Evolutionary conservation across 2,797 vertebrate genomes (phyloP).

Genomic region (Alcedo quadribrachys): DNA sequence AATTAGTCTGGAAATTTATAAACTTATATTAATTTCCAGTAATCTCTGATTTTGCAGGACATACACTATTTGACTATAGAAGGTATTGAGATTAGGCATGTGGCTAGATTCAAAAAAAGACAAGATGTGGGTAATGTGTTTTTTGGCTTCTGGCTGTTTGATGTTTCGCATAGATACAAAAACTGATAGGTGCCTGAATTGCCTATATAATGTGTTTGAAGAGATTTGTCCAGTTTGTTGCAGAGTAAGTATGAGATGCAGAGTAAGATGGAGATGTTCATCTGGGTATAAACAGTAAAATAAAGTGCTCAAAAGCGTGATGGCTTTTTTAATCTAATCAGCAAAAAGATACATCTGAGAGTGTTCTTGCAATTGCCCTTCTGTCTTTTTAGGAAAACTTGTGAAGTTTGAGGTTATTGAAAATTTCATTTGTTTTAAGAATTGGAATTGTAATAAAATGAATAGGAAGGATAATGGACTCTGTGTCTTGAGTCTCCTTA

Average conservation of each 20-base stretch:
- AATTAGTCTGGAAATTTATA: not conserved
- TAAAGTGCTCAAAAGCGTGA: not conserved
- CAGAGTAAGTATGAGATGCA: not conserved
- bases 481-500: accelerated
- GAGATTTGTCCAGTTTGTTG: not conserved
- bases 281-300: not conserved
- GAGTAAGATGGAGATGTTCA: not conserved
- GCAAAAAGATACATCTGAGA: not conserved
- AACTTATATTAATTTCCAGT: not conserved
- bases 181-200: not conserved
- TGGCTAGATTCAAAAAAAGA: not conserved
- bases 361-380: not conserved
- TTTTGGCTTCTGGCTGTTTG: not conserved
- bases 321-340: not conserved
- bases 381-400: not conserved
- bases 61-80: not conserved
- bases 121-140: not conserved
- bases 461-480: not conserved
- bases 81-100: not conserved
- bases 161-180: not conserved
- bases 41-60: not conserved
- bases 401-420: not conserved
- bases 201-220: not conserved
- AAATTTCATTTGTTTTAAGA: not conserved
- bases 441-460: not conserved